phyloP scores from a whole-genome alignment of 2,888 invertebrate genomes.

The Xylota segnis region DNA sequence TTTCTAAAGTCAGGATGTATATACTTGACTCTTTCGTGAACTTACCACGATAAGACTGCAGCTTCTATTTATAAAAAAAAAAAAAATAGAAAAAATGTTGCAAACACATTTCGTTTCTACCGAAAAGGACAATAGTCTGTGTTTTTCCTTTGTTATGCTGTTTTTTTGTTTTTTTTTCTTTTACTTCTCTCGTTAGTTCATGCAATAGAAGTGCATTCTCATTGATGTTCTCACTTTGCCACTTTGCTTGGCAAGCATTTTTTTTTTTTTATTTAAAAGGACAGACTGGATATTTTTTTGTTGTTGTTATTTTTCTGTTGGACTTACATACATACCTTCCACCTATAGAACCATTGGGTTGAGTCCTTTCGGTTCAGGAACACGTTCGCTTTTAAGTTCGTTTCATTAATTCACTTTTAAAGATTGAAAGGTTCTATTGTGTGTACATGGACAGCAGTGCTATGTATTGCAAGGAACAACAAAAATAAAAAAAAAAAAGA shows the following conservation, averaged over 20 bases:
- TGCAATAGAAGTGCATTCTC: constrained; percentile 17
- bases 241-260: not conserved
- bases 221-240: constrained; percentile 3
- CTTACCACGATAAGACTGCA: not conserved
- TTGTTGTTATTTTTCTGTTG: constrained; percentile 8
- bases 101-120: constrained; percentile 9
- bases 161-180: not conserved
- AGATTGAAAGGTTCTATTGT: constrained; percentile 53
- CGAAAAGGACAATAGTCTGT: constrained; percentile 1
- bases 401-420: constrained; percentile 62
- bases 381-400: constrained; percentile 55
- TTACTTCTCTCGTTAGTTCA: not conserved
- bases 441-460: constrained; percentile 4
- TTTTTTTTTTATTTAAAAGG: constrained; percentile 2
- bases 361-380: constrained; percentile 18
- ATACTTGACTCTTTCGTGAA: constrained; percentile 49
- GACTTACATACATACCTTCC: not conserved
- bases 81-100: not conserved
- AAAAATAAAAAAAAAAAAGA: not conserved
- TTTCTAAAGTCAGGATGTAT: constrained; percentile 38
- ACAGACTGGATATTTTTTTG: constrained; percentile 16
- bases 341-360: not conserved
- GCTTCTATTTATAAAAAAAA: not conserved
- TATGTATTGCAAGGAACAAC: constrained; percentile 8
- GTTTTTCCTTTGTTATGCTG: constrained; percentile 18